Base-by-base conservation (phyloP, 1,140 invertebrate species). In the Bursaphelenchus mucronatus region DNA sequence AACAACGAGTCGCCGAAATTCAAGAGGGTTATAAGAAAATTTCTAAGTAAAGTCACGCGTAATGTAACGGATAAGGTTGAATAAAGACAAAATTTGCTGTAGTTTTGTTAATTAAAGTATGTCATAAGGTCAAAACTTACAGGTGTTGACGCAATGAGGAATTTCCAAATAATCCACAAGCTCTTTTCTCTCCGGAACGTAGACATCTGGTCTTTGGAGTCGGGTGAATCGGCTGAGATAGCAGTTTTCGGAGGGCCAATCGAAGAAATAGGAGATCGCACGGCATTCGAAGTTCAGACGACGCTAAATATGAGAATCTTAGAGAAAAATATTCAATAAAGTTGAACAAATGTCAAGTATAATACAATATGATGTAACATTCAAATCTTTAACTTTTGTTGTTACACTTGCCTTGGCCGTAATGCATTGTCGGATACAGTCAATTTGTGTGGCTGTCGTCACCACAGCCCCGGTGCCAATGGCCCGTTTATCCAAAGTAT, bases 141-240 rank as follows among this genome's bases (percentile, higher is more conserved):
- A 15, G 1, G 21, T 61, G 10, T 56, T 19, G 61, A 73, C 47
- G 17, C 70, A 71, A 4, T 66, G 65, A 44, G 70, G 44, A 45
- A 71, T 61, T 69, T 71, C 70, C 41, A 71, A 8, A 51, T 71
- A 71, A 47, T 71, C 70, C 0, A 71, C 70, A 19, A 71, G 45
- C 56, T 71, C 47, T 58, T 67, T 67, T 49, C 61, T 52, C 30
- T 71, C 70, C 13, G 63, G 50, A 39, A 73, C 51, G 59, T 71
- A 71, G 15, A 71, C 43, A 30, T 71, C 73, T 40, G 70, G 65
- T 8, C 70, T 51, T 21, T 50, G 49, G 8, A 74, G 17, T 0
- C 70, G 55, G 0, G 70, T 75, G 49, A 71, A 71, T 17, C 70
- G 53, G 21, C 72, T 75, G 41, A 71, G 49, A 49, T 74, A 71